These are phyloP conservation scores for Apoderus coryli DNA, from an alignment of 2,888 invertebrate species.

Conservation along the genomic window DNA sequence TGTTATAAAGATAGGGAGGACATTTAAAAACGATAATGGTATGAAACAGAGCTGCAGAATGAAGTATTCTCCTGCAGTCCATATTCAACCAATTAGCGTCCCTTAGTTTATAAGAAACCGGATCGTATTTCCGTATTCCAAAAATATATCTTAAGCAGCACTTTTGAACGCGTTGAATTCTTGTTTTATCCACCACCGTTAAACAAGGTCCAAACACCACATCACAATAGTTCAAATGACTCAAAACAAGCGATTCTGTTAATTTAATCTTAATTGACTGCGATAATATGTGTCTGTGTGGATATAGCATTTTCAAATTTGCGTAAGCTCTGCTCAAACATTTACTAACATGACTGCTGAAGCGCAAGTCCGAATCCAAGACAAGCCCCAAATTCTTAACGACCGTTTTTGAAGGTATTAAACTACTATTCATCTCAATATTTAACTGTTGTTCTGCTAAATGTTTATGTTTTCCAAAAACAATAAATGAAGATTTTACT, in stretches of 20 bases:
- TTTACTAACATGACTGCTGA: constrained; percentile 4
- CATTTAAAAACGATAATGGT: constrained; percentile 2
- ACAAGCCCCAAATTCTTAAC: constrained; percentile 5
- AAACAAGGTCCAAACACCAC: constrained; percentile 9
- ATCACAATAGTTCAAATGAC: constrained; percentile 9
- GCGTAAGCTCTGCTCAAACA: constrained; percentile 7
- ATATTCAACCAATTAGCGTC: constrained; percentile 9
- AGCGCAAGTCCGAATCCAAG: constrained; percentile 4
- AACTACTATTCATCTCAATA: too few species aligned
- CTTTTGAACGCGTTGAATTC: constrained; percentile 10
- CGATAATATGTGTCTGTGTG: constrained; percentile 4
- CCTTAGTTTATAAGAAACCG: constrained; percentile 5
- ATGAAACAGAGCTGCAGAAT: constrained; percentile 7
- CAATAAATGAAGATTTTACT: too few species aligned
- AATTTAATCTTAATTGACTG: constrained; percentile 5
- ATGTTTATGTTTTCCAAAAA: too few species aligned
- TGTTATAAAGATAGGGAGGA: constrained; percentile 7
- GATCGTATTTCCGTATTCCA: constrained; percentile 7
- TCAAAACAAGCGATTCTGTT: constrained; percentile 6
- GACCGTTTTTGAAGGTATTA: too few species aligned
- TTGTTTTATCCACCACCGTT: constrained; percentile 1
- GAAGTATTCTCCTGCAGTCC: constrained; percentile 4
- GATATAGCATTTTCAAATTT: constrained; percentile 6
- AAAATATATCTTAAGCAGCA: constrained; percentile 9
- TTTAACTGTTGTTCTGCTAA: too few species aligned